phyloP scores from a whole-genome alignment of 2,888 invertebrate species.

The Caenorhabditis japonica region DNA sequence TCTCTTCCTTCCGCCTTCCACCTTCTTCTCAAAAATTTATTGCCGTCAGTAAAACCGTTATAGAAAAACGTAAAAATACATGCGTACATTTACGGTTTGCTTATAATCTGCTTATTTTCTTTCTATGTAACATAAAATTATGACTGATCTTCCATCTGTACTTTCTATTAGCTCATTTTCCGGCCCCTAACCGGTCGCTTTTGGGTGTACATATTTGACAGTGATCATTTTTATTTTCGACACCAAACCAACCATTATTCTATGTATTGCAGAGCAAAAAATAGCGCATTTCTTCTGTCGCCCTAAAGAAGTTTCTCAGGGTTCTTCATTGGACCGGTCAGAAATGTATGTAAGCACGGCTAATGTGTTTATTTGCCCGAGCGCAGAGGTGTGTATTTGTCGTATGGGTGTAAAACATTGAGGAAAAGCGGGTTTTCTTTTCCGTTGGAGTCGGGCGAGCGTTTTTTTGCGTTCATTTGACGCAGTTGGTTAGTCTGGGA shows the following conservation, averaged over 20 bases:
- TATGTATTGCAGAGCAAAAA: too few relatives aligned
- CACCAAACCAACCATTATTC: too few relatives aligned
- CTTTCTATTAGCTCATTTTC: too few relatives aligned
- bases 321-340: constrained; percentile 38
- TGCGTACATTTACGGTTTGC: too few relatives aligned
- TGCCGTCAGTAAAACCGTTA: neutral
- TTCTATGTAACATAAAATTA: too few relatives aligned
- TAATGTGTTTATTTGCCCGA: constrained; percentile 51
- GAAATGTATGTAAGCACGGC: constrained; percentile 37
- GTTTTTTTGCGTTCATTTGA: too few relatives aligned
- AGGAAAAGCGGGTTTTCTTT: constrained; percentile 39
- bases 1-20: neutral
- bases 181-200: too few relatives aligned
- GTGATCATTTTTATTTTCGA: constrained; percentile 9
- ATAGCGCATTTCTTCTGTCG: too few relatives aligned
- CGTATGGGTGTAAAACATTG: constrained; percentile 47
- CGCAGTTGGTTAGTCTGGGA: too few relatives aligned
- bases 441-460: neutral
- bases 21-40: neutral
- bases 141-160: too few relatives aligned
- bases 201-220: too few relatives aligned
- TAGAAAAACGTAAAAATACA: too few relatives aligned
- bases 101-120: constrained; percentile 38
- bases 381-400: constrained; percentile 47
- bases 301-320: constrained; percentile 8